A percentile compares a stretch with the other conserved stretches of the same genome.
phyloP scores from a whole-genome alignment of 2,113 vertebrate species.

The Cygnus buccinator region DNA sequence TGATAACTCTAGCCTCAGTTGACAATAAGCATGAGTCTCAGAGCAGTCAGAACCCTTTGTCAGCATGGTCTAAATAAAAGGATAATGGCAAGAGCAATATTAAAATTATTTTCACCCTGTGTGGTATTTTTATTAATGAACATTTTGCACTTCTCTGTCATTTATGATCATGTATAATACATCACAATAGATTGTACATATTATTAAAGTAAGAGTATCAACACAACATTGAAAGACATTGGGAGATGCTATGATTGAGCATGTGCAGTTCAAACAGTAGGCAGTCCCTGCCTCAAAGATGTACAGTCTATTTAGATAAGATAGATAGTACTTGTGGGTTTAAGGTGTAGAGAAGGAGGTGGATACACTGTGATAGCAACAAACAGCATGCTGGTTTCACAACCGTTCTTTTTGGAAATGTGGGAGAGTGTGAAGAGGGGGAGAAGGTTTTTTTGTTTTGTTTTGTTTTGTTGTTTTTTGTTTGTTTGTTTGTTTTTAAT shows the following conservation, averaged over 20 bases:
- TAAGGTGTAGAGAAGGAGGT: not conserved
- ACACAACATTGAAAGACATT: not conserved
- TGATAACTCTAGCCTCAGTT: not conserved
- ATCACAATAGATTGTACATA: not conserved
- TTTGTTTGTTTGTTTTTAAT: not conserved
- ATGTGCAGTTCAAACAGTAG: not conserved
- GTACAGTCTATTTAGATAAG: not conserved
- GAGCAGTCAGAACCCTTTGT: not conserved
- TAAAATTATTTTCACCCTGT: not conserved
- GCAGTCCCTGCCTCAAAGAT: not conserved
- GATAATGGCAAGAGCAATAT: not conserved
- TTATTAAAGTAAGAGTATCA: not conserved
- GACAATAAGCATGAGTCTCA: not conserved
- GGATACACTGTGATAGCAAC: not conserved
- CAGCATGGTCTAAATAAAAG: not conserved
- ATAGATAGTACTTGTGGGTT: not conserved
- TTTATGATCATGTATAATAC: not conserved
- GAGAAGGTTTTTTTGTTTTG: not conserved
- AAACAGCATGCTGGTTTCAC: not conserved
- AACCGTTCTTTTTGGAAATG: not conserved
- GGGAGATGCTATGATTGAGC: not conserved
- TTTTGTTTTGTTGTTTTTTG: no score
- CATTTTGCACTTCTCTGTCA: not conserved
- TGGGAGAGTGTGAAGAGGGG: slow-evolving; percentile 29
- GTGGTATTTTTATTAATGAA: not conserved